Percentiles rank a stretch among this genome's conserved stretches.
These are phyloP conservation scores for Cydia splendana DNA, from an alignment of 1,140 invertebrate genomes.

Conservation along the genomic window DNA sequence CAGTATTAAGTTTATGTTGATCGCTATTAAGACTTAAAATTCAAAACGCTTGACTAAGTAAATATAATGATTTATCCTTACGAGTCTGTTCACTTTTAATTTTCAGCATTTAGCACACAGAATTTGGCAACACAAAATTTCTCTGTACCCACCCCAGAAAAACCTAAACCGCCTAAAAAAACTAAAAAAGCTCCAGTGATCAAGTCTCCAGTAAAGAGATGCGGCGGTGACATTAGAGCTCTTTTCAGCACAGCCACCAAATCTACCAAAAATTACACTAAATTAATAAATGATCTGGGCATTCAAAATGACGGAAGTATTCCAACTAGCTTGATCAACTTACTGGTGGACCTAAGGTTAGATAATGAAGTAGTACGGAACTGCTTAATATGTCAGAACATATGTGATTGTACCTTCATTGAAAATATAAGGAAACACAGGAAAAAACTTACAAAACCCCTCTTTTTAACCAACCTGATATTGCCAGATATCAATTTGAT, in stretches of 20 bases:
- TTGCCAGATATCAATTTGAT: slow-evolving; percentile 63
- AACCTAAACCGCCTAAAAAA: slow-evolving; percentile 59
- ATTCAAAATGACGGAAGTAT: slow-evolving; percentile 53
- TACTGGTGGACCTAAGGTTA: slow-evolving; percentile 68
- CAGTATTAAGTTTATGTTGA: no score
- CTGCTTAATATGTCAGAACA: slow-evolving; percentile 58
- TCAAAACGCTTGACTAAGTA: neutral
- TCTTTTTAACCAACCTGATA: slow-evolving; percentile 41
- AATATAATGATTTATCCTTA: neutral
- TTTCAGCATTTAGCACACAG: slow-evolving; percentile 50
- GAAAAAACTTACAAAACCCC: slow-evolving; percentile 36
- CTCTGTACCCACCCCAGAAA: slow-evolving; percentile 44
- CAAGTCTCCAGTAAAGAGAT: slow-evolving; percentile 60
- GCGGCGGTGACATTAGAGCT: slow-evolving; percentile 72
- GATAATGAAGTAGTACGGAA: slow-evolving; percentile 50
- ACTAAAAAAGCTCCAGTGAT: slow-evolving; percentile 48
- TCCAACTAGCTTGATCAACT: slow-evolving; percentile 59
- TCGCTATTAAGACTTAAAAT: no score
- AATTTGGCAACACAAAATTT: slow-evolving; percentile 43
- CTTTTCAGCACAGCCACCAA: slow-evolving; percentile 73
- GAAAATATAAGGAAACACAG: slow-evolving; percentile 41
- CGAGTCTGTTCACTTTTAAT: neutral
- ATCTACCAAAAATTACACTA: slow-evolving; percentile 69
- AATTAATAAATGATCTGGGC: slow-evolving; percentile 64
- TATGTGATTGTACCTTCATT: slow-evolving; percentile 57